Base-by-base conservation (phyloP, 2,888 invertebrate genomes). In the Psylliodes chrysocephalus region DNA sequence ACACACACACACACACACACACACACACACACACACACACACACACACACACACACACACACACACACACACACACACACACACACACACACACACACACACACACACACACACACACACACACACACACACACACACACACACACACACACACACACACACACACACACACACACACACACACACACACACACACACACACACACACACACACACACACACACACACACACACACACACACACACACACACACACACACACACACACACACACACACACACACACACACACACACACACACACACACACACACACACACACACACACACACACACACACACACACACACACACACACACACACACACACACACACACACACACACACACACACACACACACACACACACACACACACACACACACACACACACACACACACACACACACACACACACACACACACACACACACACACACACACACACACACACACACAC, bases 1-100 rank as follows among this genome's bases (percentile, higher is more conserved):
- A 38, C 38, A 38, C 38, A 38, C 38, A 38, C 38, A 38, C 38
- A 38, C 38, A 38, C 38, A 38, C 38, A 38, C 38, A 38, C 38
- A 38, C 38, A 38, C 38, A 38, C 38, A 38, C 38, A 38, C 38
- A 38, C 38, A 38, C 38, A 38, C 38, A 38, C 38, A 38, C 38
- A 38, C 38, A 38, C 38, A 38, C 38, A 38, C 38, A 38, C 38
- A 38, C 38, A 38, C 38, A 38, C 38, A 38, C 38, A 38, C 38
- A 38, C 38, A 38, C 38, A 38, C 38, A 38, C 38, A 38, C 38
- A 38, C 38, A 38, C 38, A 38, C 38, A 38, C 38, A 38, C 38
- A 38, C 38, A 38, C 38, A 38, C 38, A 38, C 38, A 38, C 38
- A 38, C 38, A 38, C 38, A 38, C 38, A 38, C 38, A 38, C 38